These are phyloP conservation scores for Pilophorus perplexus DNA, from an alignment of 2,888 invertebrate species.

Conservation along the genomic window DNA sequence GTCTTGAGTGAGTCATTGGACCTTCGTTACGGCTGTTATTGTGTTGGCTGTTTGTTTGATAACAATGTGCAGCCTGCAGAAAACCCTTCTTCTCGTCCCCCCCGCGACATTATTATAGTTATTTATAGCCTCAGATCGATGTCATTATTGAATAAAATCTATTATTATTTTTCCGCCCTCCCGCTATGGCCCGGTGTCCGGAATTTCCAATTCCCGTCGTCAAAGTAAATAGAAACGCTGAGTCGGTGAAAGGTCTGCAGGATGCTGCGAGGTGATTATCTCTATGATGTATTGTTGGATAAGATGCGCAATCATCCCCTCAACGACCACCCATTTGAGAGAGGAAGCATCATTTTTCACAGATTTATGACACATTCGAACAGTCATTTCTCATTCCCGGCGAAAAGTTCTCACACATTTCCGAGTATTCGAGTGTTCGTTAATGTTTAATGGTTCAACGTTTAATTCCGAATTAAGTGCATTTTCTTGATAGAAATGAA, in stretches of 20 bases:
- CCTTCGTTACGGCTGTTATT: constrained; percentile 41
- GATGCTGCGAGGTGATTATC: constrained; percentile 34
- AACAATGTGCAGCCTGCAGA: constrained; percentile 35
- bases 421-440: no score
- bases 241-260: neutral
- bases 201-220: constrained; percentile 31
- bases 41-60: constrained; percentile 37
- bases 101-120: constrained; percentile 38
- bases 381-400: neutral
- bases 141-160: constrained; percentile 39
- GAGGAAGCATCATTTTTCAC: constrained; percentile 22
- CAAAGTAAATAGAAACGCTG: constrained; percentile 24
- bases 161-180: constrained; percentile 29
- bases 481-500: no score
- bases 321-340: neutral
- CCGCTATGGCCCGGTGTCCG: neutral
- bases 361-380: constrained; percentile 7
- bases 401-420: constrained; percentile 2
- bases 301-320: constrained; percentile 30
- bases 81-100: constrained; percentile 13
- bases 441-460: no score
- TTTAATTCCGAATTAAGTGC: no score
- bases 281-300: constrained; percentile 27
- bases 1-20: constrained; percentile 40
- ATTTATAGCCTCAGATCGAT: constrained; percentile 30